These are phyloP conservation scores for Melanaphis sacchari DNA, from an alignment of 1,140 invertebrate genomes.

Conservation along the genomic window DNA sequence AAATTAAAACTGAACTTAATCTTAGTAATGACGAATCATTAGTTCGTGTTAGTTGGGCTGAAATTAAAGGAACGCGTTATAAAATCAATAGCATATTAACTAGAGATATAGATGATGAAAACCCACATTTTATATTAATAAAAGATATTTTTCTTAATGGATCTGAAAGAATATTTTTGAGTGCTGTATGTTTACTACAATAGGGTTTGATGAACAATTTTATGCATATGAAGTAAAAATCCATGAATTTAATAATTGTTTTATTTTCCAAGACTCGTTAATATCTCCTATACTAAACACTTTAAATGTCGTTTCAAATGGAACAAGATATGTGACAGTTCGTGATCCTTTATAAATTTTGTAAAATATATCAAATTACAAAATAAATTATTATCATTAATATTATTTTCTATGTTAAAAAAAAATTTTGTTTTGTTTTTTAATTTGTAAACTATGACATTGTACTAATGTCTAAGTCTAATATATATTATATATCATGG, in stretches of 20 bases:
- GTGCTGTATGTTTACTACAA: background rate
- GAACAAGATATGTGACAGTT: background rate
- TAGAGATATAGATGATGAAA: background rate
- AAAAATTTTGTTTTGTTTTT: too few species aligned
- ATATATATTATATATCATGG: too few species aligned
- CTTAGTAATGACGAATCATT: background rate
- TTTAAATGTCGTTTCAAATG: background rate
- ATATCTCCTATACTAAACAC: background rate
- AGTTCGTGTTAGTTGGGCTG: background rate
- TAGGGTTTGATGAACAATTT: background rate
- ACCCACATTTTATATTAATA: background rate
- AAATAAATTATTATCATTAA: too few species aligned
- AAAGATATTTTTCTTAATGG: background rate
- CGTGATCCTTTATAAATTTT: background rate
- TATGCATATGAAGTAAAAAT: background rate
- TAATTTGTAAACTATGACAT: too few species aligned
- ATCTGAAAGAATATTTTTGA: conserved; percentile 10
- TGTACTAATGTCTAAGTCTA: too few species aligned
- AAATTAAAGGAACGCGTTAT: background rate
- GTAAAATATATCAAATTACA: too few species aligned
- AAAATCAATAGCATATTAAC: background rate
- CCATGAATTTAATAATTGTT: background rate
- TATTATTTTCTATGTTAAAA: too few species aligned
- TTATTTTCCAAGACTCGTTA: background rate
- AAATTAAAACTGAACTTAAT: background rate